Conservation (phyloP, 2,888 invertebrate species). For the Eurois occulta region DNA sequence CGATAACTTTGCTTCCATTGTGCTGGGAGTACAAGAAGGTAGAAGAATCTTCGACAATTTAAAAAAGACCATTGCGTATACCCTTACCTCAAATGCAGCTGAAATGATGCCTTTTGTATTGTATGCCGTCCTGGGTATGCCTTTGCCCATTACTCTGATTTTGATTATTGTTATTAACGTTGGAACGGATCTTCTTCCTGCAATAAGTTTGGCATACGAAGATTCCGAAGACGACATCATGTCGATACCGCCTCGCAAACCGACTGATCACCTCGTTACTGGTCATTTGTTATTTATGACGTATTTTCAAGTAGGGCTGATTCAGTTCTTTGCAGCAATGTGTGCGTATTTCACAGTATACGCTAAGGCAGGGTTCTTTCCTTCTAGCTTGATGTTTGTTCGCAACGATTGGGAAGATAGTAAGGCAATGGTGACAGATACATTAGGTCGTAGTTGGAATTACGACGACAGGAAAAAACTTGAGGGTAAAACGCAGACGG, state of each 20-base stretch:
- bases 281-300: constrained; percentile 93
- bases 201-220: constrained; percentile 95
- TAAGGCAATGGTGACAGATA: constrained; percentile 92
- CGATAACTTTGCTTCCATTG: constrained; percentile 97
- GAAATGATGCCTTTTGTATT: constrained; percentile 96
- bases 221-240: constrained; percentile 94
- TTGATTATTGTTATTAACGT: constrained; percentile 93
- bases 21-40: constrained; percentile 95
- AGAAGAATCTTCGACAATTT: constrained; percentile 96
- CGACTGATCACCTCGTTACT: constrained; percentile 89
- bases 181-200: constrained; percentile 94
- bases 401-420: constrained; percentile 93
- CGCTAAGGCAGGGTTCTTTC: constrained; percentile 95
- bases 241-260: constrained; percentile 90
- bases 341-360: constrained; percentile 95
- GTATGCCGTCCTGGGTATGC: constrained; percentile 93
- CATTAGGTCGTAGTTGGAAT: constrained; percentile 94
- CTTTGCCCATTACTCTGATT: constrained; percentile 92
- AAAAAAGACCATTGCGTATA: constrained; percentile 96
- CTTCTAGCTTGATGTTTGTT: constrained; percentile 92
- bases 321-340: constrained; percentile 95
- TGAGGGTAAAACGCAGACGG: constrained; percentile 94
- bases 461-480: constrained; percentile 92
- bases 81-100: constrained; percentile 95
- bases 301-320: constrained; percentile 96